These are phyloP conservation scores for Saguinus midas DNA, from an alignment of 2,113 vertebrate genomes.

Conservation along the genomic window DNA sequence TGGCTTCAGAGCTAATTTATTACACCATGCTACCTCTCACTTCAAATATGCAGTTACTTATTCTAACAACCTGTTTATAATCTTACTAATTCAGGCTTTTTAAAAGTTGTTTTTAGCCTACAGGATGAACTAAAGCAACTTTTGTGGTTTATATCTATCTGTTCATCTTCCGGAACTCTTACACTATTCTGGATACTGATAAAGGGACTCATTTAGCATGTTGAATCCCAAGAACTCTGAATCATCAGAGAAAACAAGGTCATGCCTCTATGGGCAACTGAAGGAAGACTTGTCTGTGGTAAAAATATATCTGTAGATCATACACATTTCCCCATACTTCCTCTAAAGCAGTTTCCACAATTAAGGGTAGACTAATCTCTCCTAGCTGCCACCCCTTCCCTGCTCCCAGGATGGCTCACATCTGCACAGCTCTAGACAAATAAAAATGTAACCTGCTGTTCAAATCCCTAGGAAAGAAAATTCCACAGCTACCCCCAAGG, in stretches of 20 bases:
- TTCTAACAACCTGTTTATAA: slow-evolving; percentile 44
- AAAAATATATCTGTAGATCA: slow-evolving; percentile 48
- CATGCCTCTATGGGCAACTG: slow-evolving; percentile 7
- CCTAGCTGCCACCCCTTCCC: not conserved
- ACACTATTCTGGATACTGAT: slow-evolving; percentile 27
- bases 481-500: slow-evolving; percentile 66
- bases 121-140: slow-evolving; percentile 21
- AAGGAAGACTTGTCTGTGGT: slow-evolving; percentile 48
- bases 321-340: slow-evolving; percentile 13
- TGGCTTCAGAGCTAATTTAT: not conserved
- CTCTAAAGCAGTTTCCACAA: slow-evolving; percentile 44
- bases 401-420: not conserved
- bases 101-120: slow-evolving; percentile 34
- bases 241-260: slow-evolving; percentile 55
- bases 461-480: slow-evolving; percentile 62
- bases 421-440: slow-evolving; percentile 37
- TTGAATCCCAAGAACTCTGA: slow-evolving; percentile 45
- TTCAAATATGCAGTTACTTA: not conserved
- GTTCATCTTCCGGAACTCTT: slow-evolving; percentile 29
- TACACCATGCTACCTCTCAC: not conserved
- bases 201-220: slow-evolving; percentile 35
- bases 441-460: slow-evolving; percentile 63
- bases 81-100: not conserved
- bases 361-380: slow-evolving; percentile 58
- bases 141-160: slow-evolving; percentile 33